These are phyloP conservation scores for Thripadectes ignobilis DNA, from an alignment of 2,797 vertebrate species.

Conservation along the genomic window DNA sequence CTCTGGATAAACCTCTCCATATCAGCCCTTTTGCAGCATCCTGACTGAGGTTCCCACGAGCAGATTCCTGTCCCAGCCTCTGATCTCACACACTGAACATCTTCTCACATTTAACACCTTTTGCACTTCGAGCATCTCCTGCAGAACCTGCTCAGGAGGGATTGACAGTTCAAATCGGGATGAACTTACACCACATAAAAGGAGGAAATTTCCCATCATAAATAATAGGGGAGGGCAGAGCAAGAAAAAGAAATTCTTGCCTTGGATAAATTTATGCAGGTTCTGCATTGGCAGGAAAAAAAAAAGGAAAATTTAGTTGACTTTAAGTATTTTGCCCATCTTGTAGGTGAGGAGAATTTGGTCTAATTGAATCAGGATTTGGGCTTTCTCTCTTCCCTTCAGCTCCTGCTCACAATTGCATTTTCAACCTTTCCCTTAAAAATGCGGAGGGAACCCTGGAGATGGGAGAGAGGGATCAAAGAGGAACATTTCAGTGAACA, in stretches of 20 bases:
- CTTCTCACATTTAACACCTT: not conserved
- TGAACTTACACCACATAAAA: not conserved
- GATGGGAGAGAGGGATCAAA: not conserved
- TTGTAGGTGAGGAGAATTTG: not conserved
- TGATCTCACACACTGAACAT: not conserved
- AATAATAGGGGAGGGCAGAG: not conserved
- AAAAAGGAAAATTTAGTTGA: not conserved
- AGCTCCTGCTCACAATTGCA: not conserved
- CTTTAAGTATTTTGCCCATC: not conserved
- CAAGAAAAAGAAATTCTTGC: not conserved
- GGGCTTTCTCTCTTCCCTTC: not conserved
- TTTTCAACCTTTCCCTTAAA: not conserved
- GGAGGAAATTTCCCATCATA: not conserved
- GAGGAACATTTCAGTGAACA: not conserved
- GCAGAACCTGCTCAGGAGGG: not conserved
- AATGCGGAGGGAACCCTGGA: not conserved
- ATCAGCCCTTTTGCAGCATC: not conserved
- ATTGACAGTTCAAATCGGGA: not conserved
- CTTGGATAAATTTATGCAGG: not conserved
- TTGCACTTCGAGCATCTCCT: not conserved
- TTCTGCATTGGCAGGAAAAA: not conserved
- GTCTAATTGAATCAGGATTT: not conserved
- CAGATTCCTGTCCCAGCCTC: not conserved
- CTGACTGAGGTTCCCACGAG: not conserved
- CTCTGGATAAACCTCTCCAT: not conserved